Percentiles rank a stretch among this genome's conserved stretches.
Evolutionary conservation across 2,888 invertebrate species (phyloP).

Genomic region (Andrena dorsata): DNA sequence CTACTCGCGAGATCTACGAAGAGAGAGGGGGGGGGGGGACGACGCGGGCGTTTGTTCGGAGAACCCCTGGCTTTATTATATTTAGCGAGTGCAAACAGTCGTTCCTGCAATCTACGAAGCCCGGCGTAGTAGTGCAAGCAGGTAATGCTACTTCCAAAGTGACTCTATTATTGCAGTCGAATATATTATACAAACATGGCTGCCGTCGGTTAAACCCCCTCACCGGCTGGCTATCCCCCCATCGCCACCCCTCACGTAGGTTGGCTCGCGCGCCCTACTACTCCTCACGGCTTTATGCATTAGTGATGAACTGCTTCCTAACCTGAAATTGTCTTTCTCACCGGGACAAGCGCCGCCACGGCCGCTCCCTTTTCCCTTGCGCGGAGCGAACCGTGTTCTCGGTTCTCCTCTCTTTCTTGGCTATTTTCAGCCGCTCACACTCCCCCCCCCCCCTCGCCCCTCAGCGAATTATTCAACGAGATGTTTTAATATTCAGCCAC

Average conservation of each 20-base stretch:
- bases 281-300: slow-evolving; percentile 72
- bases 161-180: slow-evolving; percentile 79
- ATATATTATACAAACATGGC: slow-evolving; percentile 77
- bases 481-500: slow-evolving; percentile 65
- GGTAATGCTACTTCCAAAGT: slow-evolving; percentile 79
- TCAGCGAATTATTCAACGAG: slow-evolving; percentile 64
- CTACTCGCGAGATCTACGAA: slow-evolving; percentile 14
- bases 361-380: slow-evolving; percentile 36
- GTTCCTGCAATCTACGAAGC: slow-evolving; percentile 71
- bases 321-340: slow-evolving; percentile 75
- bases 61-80: slow-evolving; percentile 78
- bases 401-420: slow-evolving; percentile 61
- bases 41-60: slow-evolving; percentile 11
- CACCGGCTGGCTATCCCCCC: slow-evolving; percentile 24
- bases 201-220: slow-evolving; percentile 66
- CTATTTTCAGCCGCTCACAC: slow-evolving; percentile 65
- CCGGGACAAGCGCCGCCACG: slow-evolving; percentile 67
- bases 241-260: slow-evolving; percentile 5
- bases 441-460: slow-evolving; percentile 9
- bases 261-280: not conserved
- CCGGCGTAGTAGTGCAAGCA: slow-evolving; percentile 68
- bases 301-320: slow-evolving; percentile 75
- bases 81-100: slow-evolving; percentile 81
- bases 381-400: slow-evolving; percentile 63
- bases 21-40: not conserved